Percentiles rank a stretch among this genome's conserved stretches.
Conservation (phyloP, 2,113 vertebrate genomes). For the Petroica traversi region DNA sequence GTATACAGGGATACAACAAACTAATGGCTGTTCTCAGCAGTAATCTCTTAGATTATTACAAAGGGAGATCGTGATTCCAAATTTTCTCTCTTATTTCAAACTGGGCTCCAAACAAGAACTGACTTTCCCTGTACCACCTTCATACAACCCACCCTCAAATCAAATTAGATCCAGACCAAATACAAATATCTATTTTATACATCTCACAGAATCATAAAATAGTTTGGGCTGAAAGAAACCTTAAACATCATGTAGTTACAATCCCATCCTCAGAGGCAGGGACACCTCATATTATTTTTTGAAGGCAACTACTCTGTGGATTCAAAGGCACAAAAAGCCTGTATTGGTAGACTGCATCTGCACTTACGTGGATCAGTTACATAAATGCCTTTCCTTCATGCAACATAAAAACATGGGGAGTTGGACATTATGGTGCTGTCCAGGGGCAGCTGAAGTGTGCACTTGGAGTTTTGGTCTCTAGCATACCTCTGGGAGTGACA, state of each 20-base stretch:
- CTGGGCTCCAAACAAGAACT: not conserved
- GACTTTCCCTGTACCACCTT: not conserved
- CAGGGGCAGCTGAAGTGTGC: not conserved
- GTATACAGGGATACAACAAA: no score
- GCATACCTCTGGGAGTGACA: not conserved
- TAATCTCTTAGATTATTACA: not conserved
- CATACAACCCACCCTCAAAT: not conserved
- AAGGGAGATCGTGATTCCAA: not conserved
- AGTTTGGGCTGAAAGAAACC: not conserved
- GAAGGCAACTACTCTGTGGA: not conserved
- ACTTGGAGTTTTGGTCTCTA: not conserved
- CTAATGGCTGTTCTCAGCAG: not conserved
- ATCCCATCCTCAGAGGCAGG: accelerated
- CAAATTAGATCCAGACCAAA: not conserved
- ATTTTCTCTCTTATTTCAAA: not conserved
- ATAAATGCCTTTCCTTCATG: not conserved
- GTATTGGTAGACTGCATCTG: not conserved
- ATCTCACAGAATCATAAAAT: not conserved
- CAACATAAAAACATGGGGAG: not conserved
- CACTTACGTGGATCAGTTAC: not conserved
- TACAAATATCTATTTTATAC: not conserved
- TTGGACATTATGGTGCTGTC: not conserved
- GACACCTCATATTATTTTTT: not conserved
- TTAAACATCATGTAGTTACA: not conserved
- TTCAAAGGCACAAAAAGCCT: not conserved